A percentile compares a stretch with the other conserved stretches of the same genome.
phyloP scores from a whole-genome alignment of 2,888 invertebrate genomes.

The Trachelus tabidus region DNA sequence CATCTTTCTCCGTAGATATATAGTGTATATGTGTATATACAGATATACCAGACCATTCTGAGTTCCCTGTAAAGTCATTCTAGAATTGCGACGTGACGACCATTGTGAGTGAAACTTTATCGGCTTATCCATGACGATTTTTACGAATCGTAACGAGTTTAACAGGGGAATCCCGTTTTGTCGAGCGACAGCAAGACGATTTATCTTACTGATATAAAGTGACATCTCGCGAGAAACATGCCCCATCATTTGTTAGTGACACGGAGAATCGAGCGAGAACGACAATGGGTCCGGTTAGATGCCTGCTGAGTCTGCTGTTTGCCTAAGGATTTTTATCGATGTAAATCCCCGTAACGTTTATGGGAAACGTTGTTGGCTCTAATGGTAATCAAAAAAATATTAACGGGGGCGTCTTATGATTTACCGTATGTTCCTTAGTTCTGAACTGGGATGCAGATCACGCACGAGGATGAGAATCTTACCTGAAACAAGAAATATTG shows the following conservation, averaged over 20 bases:
- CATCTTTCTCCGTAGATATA: not conserved
- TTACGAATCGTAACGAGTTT: conserved; percentile 8
- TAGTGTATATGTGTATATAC: not conserved
- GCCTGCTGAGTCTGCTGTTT: conserved; percentile 1
- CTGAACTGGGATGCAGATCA: not conserved
- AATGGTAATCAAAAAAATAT: conserved; percentile 11
- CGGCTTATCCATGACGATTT: conserved; percentile 6
- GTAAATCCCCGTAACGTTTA: conserved; percentile 2
- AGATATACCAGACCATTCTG: not conserved
- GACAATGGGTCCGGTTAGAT: conserved; percentile 35
- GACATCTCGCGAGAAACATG: conserved; percentile 23
- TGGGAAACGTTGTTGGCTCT: conserved; percentile 19
- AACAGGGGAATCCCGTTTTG: conserved; percentile 7
- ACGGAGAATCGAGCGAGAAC: conserved; percentile 30
- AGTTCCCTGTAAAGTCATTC: not conserved
- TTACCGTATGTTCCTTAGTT: conserved; percentile 15
- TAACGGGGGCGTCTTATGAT: conserved; percentile 24
- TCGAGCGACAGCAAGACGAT: conserved; percentile 6
- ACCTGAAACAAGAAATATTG: conserved; percentile 38
- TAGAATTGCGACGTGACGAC: conserved; percentile 2
- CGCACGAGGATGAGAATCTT: conserved; percentile 18
- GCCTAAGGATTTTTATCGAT: not conserved
- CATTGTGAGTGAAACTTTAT: conserved; percentile 9
- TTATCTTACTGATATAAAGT: conserved; percentile 4
- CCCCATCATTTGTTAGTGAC: conserved; percentile 46